Percentiles rank a stretch among this genome's conserved stretches.
Conservation (phyloP, 2,888 invertebrate species). For the Scrobipalpa costella region DNA sequence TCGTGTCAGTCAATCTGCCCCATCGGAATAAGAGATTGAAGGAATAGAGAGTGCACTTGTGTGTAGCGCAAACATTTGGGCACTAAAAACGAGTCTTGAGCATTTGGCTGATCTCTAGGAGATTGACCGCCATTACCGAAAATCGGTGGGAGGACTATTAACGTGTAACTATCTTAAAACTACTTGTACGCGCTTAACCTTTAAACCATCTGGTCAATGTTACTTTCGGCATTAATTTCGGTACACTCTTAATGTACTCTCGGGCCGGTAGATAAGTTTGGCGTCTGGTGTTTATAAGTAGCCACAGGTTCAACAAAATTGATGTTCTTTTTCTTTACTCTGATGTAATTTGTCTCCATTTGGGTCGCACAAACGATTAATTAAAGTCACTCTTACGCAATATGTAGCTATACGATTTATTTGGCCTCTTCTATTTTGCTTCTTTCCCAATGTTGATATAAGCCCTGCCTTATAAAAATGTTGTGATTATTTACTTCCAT, state of each 20-base stretch:
- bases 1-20: too few species aligned
- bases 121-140: too few species aligned
- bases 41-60: too few species aligned
- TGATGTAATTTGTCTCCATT: conserved; percentile 25
- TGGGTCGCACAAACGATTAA: conserved; percentile 17
- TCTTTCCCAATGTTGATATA: not conserved
- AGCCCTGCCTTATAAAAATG: not conserved
- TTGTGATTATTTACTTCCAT: too few species aligned
- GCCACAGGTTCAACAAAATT: not conserved
- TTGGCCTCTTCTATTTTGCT: not conserved
- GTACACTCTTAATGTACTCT: not conserved
- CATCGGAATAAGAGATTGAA: too few species aligned
- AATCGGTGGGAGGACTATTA: too few species aligned
- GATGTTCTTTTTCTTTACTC: conserved; percentile 18
- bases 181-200: conserved; percentile 10
- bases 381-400: conserved; percentile 25
- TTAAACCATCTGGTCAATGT: not conserved
- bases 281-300: not conserved
- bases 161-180: conserved; percentile 31
- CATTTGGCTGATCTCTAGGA: too few species aligned
- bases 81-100: too few species aligned
- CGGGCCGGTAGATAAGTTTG: not conserved
- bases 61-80: too few species aligned
- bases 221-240: not conserved
- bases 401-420: not conserved